Percentiles rank a stretch among this genome's conserved stretches.
Evolutionary conservation across 2,797 vertebrate genomes (phyloP).

Genomic region (Acipenser transmontanus): DNA sequence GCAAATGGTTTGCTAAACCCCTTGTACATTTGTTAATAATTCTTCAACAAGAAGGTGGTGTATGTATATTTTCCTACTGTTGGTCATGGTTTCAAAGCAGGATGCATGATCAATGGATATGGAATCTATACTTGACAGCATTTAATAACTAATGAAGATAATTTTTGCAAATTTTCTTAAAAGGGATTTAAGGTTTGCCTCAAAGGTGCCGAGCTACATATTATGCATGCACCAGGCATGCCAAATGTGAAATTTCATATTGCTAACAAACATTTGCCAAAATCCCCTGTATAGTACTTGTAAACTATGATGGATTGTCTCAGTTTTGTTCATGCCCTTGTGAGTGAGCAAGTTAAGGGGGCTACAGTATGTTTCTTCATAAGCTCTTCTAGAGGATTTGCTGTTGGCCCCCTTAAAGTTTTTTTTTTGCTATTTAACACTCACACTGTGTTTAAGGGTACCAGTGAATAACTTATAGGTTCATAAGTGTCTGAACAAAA

Average conservation of each 20-base stretch:
- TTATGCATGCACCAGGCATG: slow-evolving; percentile 10
- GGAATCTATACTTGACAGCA: slow-evolving; percentile 42
- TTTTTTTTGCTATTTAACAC: too few species aligned
- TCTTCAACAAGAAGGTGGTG: slow-evolving; percentile 32
- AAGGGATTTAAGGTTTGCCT: slow-evolving; percentile 35
- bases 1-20: slow-evolving; percentile 42
- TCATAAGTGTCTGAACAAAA: too few species aligned
- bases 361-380: slow-evolving; percentile 14
- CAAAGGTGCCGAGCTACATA: slow-evolving; percentile 4
- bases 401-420: neutral
- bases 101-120: slow-evolving; percentile 53
- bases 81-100: slow-evolving; percentile 32
- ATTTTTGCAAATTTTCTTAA: slow-evolving; percentile 42
- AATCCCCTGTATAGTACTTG: slow-evolving; percentile 41
- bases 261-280: slow-evolving; percentile 18
- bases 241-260: slow-evolving; percentile 10
- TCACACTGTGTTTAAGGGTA: too few species aligned
- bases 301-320: slow-evolving; percentile 48
- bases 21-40: slow-evolving; percentile 53
- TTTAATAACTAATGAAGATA: slow-evolving; percentile 58
- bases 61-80: slow-evolving; percentile 42
- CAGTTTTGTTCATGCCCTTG: slow-evolving; percentile 28
- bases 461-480: too few species aligned
- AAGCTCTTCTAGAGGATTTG: slow-evolving; percentile 1
- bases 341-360: slow-evolving; percentile 9